These are phyloP conservation scores for Nemotelus nigrinus DNA, from an alignment of 2,888 invertebrate genomes.

Conservation along the genomic window DNA sequence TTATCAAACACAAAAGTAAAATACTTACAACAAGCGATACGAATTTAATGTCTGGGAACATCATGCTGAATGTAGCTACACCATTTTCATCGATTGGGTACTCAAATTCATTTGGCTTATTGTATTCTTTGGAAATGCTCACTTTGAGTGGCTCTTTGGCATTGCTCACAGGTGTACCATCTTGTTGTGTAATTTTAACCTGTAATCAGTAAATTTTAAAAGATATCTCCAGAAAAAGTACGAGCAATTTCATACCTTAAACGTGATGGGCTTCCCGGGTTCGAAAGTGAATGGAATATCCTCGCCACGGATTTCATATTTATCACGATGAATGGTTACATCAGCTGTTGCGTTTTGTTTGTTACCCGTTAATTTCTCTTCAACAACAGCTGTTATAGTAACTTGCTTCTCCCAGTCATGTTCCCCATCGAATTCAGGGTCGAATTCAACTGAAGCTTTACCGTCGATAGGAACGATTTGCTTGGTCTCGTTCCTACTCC, in stretches of 20 bases:
- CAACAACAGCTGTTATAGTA: slow-evolving; percentile 86
- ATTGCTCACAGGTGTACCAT: slow-evolving; percentile 73
- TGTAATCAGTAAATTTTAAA: slow-evolving; percentile 53
- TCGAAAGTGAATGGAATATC: slow-evolving; percentile 88
- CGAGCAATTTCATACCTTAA: slow-evolving; percentile 70
- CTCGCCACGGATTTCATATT: slow-evolving; percentile 79
- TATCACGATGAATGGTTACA: slow-evolving; percentile 79
- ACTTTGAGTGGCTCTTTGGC: slow-evolving; percentile 68
- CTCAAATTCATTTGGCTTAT: slow-evolving; percentile 49
- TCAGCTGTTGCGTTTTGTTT: slow-evolving; percentile 81
- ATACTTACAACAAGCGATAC: slow-evolving; percentile 48
- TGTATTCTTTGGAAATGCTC: slow-evolving; percentile 32
- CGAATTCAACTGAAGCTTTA: slow-evolving; percentile 76
- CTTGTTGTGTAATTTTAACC: slow-evolving; percentile 77
- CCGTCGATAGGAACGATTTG: slow-evolving; percentile 77
- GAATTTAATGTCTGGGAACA: slow-evolving; percentile 66
- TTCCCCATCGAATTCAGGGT: slow-evolving; percentile 67
- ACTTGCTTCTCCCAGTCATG: slow-evolving; percentile 73
- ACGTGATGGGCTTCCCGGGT: slow-evolving; percentile 84
- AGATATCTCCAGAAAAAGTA: too few relatives aligned
- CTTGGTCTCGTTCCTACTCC: slow-evolving; percentile 66
- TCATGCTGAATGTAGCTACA: slow-evolving; percentile 71
- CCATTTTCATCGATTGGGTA: slow-evolving; percentile 71
- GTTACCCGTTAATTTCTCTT: slow-evolving; percentile 85
- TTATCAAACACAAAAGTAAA: not conserved